Percentiles rank a stretch among this genome's conserved stretches.
These are phyloP conservation scores for Dryobota labecula DNA, from an alignment of 2,888 invertebrate genomes.

Conservation along the genomic window DNA sequence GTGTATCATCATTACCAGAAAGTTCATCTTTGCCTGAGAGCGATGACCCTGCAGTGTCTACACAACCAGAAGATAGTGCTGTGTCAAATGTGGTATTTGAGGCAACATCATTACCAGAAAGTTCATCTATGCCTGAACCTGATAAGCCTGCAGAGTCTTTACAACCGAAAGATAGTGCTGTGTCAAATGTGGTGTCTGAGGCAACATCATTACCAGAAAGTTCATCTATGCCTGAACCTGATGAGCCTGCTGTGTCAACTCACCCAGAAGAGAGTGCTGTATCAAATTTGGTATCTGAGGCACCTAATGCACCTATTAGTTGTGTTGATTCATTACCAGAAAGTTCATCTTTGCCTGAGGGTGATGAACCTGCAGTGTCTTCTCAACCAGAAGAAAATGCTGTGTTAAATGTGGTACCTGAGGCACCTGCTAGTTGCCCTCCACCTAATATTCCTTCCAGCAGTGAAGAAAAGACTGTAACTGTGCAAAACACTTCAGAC, in stretches of 20 bases:
- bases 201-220: constrained; percentile 38
- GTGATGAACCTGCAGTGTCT: constrained; percentile 41
- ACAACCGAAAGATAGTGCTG: constrained; percentile 9
- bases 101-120: constrained; percentile 41
- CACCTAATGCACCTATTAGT: constrained; percentile 18
- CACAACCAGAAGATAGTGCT: not conserved
- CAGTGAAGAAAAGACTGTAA: constrained; percentile 79
- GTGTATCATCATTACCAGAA: constrained; percentile 68
- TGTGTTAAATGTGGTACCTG: constrained; percentile 56
- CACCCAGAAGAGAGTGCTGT: constrained; percentile 41
- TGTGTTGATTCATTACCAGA: constrained; percentile 28
- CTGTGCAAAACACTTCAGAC: constrained; percentile 74
- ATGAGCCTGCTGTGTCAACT: constrained; percentile 28
- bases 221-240: constrained; percentile 45
- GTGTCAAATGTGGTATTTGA: constrained; percentile 21
- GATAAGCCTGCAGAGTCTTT: constrained; percentile 1
- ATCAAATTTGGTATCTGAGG: constrained; percentile 52
- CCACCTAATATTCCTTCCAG: constrained; percentile 74
- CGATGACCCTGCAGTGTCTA: constrained; percentile 23
- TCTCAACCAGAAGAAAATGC: constrained; percentile 41
- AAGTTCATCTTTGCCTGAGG: constrained; percentile 47
- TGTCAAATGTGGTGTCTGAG: constrained; percentile 21
- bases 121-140: constrained; percentile 35
- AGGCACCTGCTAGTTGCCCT: constrained; percentile 50
- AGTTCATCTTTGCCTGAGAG: constrained; percentile 61